Percentiles rank a stretch among this genome's conserved stretches.
phyloP scores from a whole-genome alignment of 2,113 vertebrate species.

The Sturnira hondurensis region DNA sequence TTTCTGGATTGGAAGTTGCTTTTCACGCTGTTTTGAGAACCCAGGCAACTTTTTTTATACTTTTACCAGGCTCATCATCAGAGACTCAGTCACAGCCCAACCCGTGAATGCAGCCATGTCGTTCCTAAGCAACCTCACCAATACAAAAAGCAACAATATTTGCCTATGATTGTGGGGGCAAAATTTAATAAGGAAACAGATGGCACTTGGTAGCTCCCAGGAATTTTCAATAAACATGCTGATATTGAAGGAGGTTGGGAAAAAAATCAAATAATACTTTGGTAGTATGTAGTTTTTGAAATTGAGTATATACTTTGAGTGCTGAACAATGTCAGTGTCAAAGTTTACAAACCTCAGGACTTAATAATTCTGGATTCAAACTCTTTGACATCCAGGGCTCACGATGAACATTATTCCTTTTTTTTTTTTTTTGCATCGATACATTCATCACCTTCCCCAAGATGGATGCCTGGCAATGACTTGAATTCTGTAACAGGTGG shows the following conservation, averaged over 20 bases:
- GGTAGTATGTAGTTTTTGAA: not conserved
- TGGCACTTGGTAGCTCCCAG: slow-evolving; percentile 62
- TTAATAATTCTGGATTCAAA: not conserved
- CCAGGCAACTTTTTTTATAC: not conserved
- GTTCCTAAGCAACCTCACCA: slow-evolving; percentile 65
- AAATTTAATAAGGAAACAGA: slow-evolving; percentile 72
- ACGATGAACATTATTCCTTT: not conserved
- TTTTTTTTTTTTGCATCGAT: not conserved
- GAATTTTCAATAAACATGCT: slow-evolving; percentile 67
- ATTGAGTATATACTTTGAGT: not conserved
- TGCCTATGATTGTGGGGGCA: slow-evolving; percentile 31
- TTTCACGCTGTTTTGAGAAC: slow-evolving; percentile 15
- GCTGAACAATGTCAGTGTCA: not conserved
- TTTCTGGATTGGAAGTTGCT: not conserved
- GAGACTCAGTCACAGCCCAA: not conserved
- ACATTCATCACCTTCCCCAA: not conserved
- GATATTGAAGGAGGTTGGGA: slow-evolving; percentile 40
- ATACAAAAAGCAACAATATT: slow-evolving; percentile 50
- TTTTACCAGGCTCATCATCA: not conserved
- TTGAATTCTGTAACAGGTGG: slow-evolving; percentile 41
- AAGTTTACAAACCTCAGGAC: not conserved
- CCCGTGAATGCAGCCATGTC: slow-evolving; percentile 21
- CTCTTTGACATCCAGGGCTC: not conserved
- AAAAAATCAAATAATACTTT: slow-evolving; percentile 2
- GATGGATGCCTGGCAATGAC: not conserved